Percentiles rank a stretch among this genome's conserved stretches.
These are phyloP conservation scores for Molothrus ater DNA, from an alignment of 2,797 vertebrate species.

Conservation along the genomic window DNA sequence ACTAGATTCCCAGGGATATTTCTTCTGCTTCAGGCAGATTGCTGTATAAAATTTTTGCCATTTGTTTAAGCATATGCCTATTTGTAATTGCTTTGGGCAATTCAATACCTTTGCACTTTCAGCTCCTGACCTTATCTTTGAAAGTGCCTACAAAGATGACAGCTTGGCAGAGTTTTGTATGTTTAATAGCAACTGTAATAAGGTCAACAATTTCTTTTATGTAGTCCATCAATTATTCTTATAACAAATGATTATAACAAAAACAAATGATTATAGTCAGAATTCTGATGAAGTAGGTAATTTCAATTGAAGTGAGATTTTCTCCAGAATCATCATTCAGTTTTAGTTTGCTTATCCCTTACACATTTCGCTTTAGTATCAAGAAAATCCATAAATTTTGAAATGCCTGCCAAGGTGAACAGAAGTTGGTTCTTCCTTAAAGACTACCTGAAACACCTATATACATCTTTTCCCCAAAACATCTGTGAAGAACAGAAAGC, in stretches of 20 bases:
- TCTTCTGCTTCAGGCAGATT: background rate
- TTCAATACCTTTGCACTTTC: background rate
- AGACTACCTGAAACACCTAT: background rate
- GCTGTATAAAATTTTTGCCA: background rate
- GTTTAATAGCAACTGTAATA: background rate
- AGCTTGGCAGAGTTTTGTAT: background rate
- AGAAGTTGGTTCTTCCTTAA: background rate
- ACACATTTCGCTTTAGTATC: background rate
- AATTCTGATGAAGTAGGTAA: background rate
- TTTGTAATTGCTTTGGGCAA: background rate
- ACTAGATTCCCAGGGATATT: background rate
- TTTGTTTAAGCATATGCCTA: background rate
- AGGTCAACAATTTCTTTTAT: background rate
- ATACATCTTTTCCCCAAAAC: background rate
- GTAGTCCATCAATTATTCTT: background rate
- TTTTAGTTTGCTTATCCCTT: background rate
- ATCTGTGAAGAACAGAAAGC: background rate
- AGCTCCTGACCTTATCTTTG: background rate
- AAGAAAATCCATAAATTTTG: background rate
- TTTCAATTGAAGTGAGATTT: background rate
- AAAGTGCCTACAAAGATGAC: background rate
- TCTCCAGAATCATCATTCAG: background rate
- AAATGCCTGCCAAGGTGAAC: background rate
- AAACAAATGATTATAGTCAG: background rate
- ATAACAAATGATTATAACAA: background rate